Percentiles rank a stretch among this genome's conserved stretches.
phyloP scores from a whole-genome alignment of 2,113 vertebrate species.

The Podarcis muralis region DNA sequence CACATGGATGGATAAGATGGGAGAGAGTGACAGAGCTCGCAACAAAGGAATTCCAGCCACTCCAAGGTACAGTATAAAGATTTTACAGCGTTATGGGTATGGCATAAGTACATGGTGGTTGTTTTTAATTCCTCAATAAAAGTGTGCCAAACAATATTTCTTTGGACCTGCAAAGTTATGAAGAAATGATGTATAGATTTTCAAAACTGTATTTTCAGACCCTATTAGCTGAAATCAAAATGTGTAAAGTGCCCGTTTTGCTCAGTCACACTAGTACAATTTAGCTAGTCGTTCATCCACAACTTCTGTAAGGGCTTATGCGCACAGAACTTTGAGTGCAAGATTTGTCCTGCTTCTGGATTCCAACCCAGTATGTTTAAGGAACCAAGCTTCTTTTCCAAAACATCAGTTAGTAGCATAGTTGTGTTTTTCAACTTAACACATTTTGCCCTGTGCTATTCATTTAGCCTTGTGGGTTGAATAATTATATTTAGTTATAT shows the following conservation, averaged over 20 bases:
- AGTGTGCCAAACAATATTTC: not conserved
- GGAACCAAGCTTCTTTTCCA: not conserved
- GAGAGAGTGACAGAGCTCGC: slow-evolving; percentile 88
- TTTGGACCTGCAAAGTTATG: not conserved
- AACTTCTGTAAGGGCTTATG: not conserved
- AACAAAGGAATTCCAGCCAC: slow-evolving; percentile 94
- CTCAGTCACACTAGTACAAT: not conserved
- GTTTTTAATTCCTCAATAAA: not conserved
- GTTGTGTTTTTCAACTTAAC: not conserved
- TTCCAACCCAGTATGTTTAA: not conserved
- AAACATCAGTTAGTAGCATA: not conserved
- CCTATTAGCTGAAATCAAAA: not conserved
- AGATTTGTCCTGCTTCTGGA: not conserved
- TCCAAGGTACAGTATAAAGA: slow-evolving; percentile 47
- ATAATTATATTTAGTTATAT: not conserved
- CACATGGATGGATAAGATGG: slow-evolving; percentile 99
- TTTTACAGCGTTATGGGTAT: not conserved
- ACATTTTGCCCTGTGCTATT: not conserved
- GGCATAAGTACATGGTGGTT: not conserved
- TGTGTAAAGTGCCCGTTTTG: not conserved
- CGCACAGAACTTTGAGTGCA: not conserved
- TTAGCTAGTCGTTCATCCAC: not conserved
- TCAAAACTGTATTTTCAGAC: not conserved
- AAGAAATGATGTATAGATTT: not conserved
- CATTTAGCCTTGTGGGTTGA: not conserved